Evolutionary conservation across 2,888 invertebrate genomes (phyloP), one percentile per base, ranked within the genome.

Genomic region (Pantelozetes paolii): DNA sequence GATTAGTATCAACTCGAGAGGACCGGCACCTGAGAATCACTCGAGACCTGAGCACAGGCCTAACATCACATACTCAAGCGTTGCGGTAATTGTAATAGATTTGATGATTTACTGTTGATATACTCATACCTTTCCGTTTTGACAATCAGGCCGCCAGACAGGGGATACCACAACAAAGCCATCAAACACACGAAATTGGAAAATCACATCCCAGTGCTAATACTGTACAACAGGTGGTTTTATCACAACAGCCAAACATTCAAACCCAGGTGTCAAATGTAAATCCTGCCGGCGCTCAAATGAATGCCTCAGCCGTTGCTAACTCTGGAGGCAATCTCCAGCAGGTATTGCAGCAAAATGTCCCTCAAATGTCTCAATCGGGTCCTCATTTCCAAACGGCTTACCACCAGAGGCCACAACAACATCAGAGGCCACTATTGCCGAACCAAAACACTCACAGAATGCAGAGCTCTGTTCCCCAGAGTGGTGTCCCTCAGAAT

Each of bases 121-220:
- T n/a, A n/a, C n/a, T n/a, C n/a, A n/a, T n/a, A n/a, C n/a, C n/a
- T n/a, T n/a, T n/a, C n/a, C n/a, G n/a, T n/a, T n/a, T n/a, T n/a
- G n/a, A n/a, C n/a, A n/a, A n/a, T n/a, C n/a, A 62, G 62, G 62
- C 62, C 15, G 36, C 62, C 30, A 32, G 62, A 62, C 62, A 62
- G 18, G 62, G 62, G 15, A 62, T 62, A 15, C 62, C 30, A 62
- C 28, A 23, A 5, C 26, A 23, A 20, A 20, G 26, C 23, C 57
- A 57, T 57, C n/a, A 8, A 36, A 32, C 28, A 26, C 62, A 62
- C 20, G 62, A 62, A 13, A 32, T 62, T 3, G 15, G 1, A 1
- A 62, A 62, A 28, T 36, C 62, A 28, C 62, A 36, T n/a, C 62
- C 62, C 5, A 62, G 28, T 8, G 62, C 32, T 36, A 32, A 30